Percentiles rank a stretch among this genome's conserved stretches.
These are phyloP conservation scores for Diachasmimorpha longicaudata DNA, from an alignment of 1,140 invertebrate species.

Conservation along the genomic window DNA sequence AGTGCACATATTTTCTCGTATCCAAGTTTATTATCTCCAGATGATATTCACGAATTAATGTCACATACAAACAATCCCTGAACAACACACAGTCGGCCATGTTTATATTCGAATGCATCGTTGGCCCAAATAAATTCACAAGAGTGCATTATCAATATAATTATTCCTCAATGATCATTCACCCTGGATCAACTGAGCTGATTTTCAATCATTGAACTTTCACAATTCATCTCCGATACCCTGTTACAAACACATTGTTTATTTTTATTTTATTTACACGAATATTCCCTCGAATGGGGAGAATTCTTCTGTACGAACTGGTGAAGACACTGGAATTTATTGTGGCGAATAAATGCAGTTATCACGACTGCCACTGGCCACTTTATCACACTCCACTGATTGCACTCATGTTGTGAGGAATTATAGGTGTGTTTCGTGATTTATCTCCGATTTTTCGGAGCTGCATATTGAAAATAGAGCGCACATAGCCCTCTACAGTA, in stretches of 20 bases:
- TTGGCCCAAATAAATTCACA: slow-evolving; percentile 25
- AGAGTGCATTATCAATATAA: slow-evolving; percentile 9
- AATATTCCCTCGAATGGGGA: neutral
- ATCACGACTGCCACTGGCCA: neutral
- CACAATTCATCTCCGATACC: neutral
- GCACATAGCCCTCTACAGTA: slow-evolving; percentile 5
- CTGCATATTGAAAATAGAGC: slow-evolving; percentile 3
- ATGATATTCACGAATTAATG: slow-evolving; percentile 25
- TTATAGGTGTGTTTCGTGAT: neutral
- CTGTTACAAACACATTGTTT: neutral
- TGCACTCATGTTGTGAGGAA: neutral
- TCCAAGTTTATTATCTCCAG: slow-evolving; percentile 33
- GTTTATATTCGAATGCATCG: slow-evolving; percentile 49
- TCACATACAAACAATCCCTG: slow-evolving; percentile 39
- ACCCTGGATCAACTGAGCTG: neutral
- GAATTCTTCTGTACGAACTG: neutral
- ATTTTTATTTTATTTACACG: neutral
- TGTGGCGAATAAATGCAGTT: neutral
- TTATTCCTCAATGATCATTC: neutral
- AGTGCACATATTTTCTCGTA: slow-evolving; percentile 38
- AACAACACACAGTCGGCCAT: slow-evolving; percentile 49
- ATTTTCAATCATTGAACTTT: neutral
- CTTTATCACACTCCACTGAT: neutral
- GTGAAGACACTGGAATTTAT: neutral
- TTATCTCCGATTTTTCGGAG: neutral